phyloP scores from a whole-genome alignment of 2,888 invertebrate genomes.

The Lacanobia oleracea region DNA sequence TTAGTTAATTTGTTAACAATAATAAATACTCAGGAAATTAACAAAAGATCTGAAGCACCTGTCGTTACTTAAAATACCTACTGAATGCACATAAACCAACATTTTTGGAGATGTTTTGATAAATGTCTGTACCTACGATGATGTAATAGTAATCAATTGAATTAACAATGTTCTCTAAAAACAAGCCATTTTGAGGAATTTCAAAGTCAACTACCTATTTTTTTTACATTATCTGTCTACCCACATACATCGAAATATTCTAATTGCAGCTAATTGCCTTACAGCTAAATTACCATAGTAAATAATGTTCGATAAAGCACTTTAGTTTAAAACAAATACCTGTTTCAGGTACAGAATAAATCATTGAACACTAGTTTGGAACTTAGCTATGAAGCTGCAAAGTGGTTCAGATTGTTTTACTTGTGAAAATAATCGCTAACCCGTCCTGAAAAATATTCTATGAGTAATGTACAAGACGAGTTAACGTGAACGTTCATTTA shows the following conservation, averaged over 20 bases:
- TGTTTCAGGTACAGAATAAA: not conserved
- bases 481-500: too few species aligned
- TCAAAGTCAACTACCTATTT: not conserved
- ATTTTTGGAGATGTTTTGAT: not conserved
- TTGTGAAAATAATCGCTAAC: too few species aligned
- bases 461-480: too few species aligned
- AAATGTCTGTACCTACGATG: conserved; percentile 21
- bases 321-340: conserved; percentile 6
- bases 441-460: too few species aligned
- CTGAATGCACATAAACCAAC: not conserved
- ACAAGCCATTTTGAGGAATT: conserved; percentile 3
- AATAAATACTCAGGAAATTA: too few species aligned
- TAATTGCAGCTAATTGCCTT: not conserved
- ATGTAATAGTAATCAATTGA: conserved; percentile 38
- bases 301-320: conserved; percentile 1
- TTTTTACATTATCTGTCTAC: not conserved
- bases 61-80: not conserved
- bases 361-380: not conserved
- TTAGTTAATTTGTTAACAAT: too few species aligned
- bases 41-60: too few species aligned
- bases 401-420: not conserved
- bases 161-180: conserved; percentile 4
- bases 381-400: too few species aligned
- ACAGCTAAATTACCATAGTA: conserved; percentile 2
- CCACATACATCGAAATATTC: not conserved